A percentile compares a stretch with the other conserved stretches of the same genome.
Conservation (phyloP, 2,888 invertebrate species). For the Lasioglossum zephyrum region DNA sequence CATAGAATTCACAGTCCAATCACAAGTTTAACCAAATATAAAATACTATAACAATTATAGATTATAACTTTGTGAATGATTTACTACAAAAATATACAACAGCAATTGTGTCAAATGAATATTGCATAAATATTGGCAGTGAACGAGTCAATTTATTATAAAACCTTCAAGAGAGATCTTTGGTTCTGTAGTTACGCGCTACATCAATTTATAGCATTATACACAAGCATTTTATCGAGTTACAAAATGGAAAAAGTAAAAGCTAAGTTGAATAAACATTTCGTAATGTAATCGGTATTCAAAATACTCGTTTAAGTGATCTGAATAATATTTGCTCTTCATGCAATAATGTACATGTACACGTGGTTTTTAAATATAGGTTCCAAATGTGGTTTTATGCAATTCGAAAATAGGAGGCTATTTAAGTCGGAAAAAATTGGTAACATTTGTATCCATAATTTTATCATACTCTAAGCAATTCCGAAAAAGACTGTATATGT, state of each 20-base stretch:
- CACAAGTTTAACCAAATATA: slow-evolving; percentile 43
- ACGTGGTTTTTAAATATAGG: slow-evolving; percentile 48
- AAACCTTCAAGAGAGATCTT: slow-evolving; percentile 66
- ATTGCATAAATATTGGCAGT: slow-evolving; percentile 73
- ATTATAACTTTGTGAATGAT: slow-evolving; percentile 45
- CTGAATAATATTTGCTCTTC: slow-evolving; percentile 36
- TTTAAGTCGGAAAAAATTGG: slow-evolving; percentile 51
- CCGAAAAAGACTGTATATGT: slow-evolving; percentile 71
- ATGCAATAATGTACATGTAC: slow-evolving; percentile 42
- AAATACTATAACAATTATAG: slow-evolving; percentile 40
- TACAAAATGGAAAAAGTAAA: slow-evolving; percentile 60
- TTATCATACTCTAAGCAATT: slow-evolving; percentile 73
- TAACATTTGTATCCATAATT: slow-evolving; percentile 64
- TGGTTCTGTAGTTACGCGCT: slow-evolving; percentile 63
- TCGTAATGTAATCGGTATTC: slow-evolving; percentile 47
- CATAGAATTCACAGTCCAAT: slow-evolving; percentile 14
- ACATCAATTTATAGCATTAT: slow-evolving; percentile 61
- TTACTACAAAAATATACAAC: slow-evolving; percentile 38
- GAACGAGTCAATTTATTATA: slow-evolving; percentile 69
- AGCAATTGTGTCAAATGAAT: slow-evolving; percentile 53
- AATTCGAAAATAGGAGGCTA: slow-evolving; percentile 56
- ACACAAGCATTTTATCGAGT: slow-evolving; percentile 60
- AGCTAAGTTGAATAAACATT: slow-evolving; percentile 49
- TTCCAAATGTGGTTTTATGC: slow-evolving; percentile 60
- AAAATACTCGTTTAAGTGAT: slow-evolving; percentile 48